Evolutionary conservation across 2,888 invertebrate genomes (phyloP).

Genomic region (Trachelus tabidus): DNA sequence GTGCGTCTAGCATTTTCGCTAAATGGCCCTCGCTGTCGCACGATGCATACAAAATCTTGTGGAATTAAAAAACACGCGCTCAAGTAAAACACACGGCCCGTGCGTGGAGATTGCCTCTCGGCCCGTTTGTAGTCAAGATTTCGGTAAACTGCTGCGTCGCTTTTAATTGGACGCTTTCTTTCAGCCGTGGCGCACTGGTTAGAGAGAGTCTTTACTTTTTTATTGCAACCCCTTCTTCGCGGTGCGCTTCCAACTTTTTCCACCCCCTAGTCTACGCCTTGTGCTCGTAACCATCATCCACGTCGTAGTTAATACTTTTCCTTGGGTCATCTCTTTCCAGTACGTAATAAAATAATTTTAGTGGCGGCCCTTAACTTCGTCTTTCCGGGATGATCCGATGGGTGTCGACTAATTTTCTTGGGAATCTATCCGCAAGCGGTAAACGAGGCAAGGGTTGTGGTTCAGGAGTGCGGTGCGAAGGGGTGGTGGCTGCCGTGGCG

Average conservation of each 20-base stretch:
- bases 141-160: conserved; percentile 34
- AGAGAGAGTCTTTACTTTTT: neutral
- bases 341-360: neutral
- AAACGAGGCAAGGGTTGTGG: conserved; percentile 12
- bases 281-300: neutral
- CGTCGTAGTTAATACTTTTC: neutral
- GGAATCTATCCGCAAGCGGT: conserved; percentile 16
- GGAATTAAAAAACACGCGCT: conserved; percentile 54
- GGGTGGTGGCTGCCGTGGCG: conserved; percentile 17
- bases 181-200: neutral
- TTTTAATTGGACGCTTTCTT: conserved; percentile 43
- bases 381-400: neutral
- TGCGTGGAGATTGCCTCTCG: conserved; percentile 47
- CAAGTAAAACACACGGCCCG: conserved; percentile 23
- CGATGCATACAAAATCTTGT: conserved; percentile 51
- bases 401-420: conserved; percentile 5
- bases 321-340: neutral
- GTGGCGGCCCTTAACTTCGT: neutral
- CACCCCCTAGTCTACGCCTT: neutral
- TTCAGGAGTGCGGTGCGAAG: conserved; percentile 9
- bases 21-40: conserved; percentile 46
- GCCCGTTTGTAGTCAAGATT: conserved; percentile 47
- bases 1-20: conserved; percentile 45
- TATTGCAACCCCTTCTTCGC: neutral
- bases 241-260: neutral